A percentile compares a stretch with the other conserved stretches of the same genome.
Conservation (phyloP, 2,113 vertebrate species). For the Caloenas nicobarica region DNA sequence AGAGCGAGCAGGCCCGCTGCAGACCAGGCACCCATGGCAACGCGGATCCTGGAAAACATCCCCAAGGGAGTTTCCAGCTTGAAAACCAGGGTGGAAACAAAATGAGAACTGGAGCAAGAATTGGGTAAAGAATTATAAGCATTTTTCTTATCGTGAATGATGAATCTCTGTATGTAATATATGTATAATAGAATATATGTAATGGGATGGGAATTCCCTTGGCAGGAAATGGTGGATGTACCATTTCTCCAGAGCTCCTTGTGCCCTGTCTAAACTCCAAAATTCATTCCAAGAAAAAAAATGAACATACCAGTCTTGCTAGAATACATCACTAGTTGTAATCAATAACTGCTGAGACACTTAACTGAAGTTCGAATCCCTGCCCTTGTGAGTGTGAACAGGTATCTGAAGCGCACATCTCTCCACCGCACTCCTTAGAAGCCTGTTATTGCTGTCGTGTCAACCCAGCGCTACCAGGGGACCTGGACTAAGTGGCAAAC, state of each 20-base stretch:
- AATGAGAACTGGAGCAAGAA: neutral
- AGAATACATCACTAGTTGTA: neutral
- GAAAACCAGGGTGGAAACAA: neutral
- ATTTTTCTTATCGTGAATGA: neutral
- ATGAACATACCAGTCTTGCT: neutral
- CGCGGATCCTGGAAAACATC: neutral
- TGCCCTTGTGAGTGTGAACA: neutral
- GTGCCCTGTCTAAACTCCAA: neutral
- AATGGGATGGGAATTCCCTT: neutral
- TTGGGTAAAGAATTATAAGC: neutral
- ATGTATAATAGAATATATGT: too few species aligned
- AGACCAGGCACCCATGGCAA: neutral
- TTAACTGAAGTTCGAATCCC: neutral
- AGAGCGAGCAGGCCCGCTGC: neutral
- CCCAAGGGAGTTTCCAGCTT: neutral
- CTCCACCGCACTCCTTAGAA: neutral
- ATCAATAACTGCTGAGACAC: neutral
- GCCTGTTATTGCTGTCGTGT: neutral
- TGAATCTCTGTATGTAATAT: too few species aligned
- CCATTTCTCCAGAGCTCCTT: neutral
- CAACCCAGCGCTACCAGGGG: neutral
- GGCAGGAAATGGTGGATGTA: neutral
- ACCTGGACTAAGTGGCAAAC: neutral
- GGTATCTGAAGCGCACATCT: neutral
- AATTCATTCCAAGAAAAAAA: neutral